A percentile compares a stretch with the other conserved stretches of the same genome.
These are phyloP conservation scores for Dysmachus trigonus DNA, from an alignment of 2,888 invertebrate genomes.

Conservation along the genomic window DNA sequence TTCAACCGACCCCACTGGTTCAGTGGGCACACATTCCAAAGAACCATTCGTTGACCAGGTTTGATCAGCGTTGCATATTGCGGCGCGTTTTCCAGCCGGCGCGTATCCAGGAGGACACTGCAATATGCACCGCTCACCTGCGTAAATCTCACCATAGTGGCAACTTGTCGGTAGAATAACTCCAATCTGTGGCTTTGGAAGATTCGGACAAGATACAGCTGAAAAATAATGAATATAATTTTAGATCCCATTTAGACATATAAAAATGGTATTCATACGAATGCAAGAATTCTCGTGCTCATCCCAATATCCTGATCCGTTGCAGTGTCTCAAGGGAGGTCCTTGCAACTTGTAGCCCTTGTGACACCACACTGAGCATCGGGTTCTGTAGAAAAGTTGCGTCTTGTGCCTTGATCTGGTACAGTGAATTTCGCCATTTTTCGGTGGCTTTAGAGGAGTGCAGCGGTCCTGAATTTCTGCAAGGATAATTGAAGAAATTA, in stretches of 20 bases:
- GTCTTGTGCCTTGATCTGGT: constrained; percentile 61
- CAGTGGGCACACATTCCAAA: constrained; percentile 56
- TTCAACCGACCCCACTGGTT: constrained; percentile 45
- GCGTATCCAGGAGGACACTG: constrained; percentile 66
- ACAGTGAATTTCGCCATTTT: constrained; percentile 60
- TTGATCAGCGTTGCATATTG: constrained; percentile 59
- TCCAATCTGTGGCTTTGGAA: constrained; percentile 66
- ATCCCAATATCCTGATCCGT: constrained; percentile 66
- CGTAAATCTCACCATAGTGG: constrained; percentile 62
- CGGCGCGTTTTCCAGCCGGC: constrained; percentile 57
- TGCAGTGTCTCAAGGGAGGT: constrained; percentile 66
- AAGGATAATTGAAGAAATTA: background rate
- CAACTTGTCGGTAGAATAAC: constrained; percentile 67
- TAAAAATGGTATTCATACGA: constrained; percentile 57
- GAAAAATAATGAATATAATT: constrained; percentile 36
- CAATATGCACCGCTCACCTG: constrained; percentile 66
- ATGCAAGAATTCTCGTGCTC: constrained; percentile 67
- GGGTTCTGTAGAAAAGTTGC: constrained; percentile 60
- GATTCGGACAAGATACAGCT: constrained; percentile 66
- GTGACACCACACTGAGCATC: constrained; percentile 61
- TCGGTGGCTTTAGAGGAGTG: constrained; percentile 57
- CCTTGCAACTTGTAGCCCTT: constrained; percentile 68
- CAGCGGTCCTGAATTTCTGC: constrained; percentile 59
- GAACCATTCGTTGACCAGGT: constrained; percentile 60
- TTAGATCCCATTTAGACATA: background rate